Base-by-base conservation (phyloP, 2,797 vertebrate species). In the Muraenolepis orangiensis region DNA sequence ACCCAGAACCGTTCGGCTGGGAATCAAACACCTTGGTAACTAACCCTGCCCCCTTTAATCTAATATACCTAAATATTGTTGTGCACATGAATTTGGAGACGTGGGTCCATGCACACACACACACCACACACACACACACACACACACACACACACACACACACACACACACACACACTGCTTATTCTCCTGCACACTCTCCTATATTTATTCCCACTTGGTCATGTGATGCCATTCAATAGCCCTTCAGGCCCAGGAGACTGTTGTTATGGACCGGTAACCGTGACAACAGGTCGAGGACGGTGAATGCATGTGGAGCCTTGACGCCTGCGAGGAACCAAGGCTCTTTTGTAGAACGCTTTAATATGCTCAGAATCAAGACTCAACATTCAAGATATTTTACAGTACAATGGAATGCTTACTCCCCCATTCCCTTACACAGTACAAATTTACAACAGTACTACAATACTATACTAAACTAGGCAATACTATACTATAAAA, bases 231-330 rank as follows among this genome's bases (percentile, higher is more conserved):
- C 57, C 75, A 23, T 57, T 80, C 66, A 72, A 79, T 85, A 73
- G 76, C 83, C 69, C 30, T 76, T 74, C 73, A 38, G 69, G 82
- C 84, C 84, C 78, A 70, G 81, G 85, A 89, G 79, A 88, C 80
- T 29, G 83, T 90, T 85, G 86, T 90, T 85, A 90, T 80, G 85
- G 83, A 34, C 82, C 66, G 46, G 86, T 88, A 83, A 82, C 87
- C 76, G 66, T 87, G 88, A 85, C 87, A 86, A 87, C 74, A 1
- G 32, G 77, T 76, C 75, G 78, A 76, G 51, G 73, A 57, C 70
- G 71, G 69, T 20, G 30, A 75, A 71, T 71, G 75, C 36, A 73
- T 74, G 69, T 70, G 72, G 72, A 74, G 72, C 70, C 70, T 78
- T 73, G 77, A 61, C 31, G 73, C 74, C 74, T 0, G 28, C 74